These are phyloP conservation scores for Phasianus colchicus DNA, from an alignment of 2,113 vertebrate species.

Conservation along the genomic window DNA sequence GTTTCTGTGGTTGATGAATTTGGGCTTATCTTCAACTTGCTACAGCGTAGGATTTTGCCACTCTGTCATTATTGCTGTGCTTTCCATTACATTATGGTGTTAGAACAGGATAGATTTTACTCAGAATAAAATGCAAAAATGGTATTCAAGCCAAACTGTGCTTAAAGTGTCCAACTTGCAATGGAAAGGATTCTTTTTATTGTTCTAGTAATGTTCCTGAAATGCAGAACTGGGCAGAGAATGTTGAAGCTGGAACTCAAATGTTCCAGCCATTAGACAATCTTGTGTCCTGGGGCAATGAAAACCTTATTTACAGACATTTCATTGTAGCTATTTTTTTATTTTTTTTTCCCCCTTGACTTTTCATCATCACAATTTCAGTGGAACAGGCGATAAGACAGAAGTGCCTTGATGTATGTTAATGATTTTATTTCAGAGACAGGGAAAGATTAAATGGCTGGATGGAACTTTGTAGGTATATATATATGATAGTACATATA, in stretches of 20 bases:
- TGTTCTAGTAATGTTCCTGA: not conserved
- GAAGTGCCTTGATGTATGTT: not conserved
- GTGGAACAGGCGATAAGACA: not conserved
- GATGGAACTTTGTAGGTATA: not conserved
- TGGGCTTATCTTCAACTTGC: too few species aligned
- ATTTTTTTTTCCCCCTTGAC: not conserved
- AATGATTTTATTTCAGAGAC: not conserved
- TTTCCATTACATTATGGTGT: too few species aligned
- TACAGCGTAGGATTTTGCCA: too few species aligned
- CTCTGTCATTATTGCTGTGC: too few species aligned
- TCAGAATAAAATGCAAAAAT: not conserved
- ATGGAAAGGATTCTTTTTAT: not conserved
- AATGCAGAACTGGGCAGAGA: not conserved
- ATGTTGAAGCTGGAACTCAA: not conserved
- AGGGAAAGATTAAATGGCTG: not conserved
- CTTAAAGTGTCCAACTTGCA: not conserved
- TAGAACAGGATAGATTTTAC: not conserved
- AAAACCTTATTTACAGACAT: not conserved
- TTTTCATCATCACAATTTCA: not conserved
- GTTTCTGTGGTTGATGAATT: too few species aligned
- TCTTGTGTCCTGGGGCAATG: not conserved
- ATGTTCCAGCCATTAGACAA: not conserved
- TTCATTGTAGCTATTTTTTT: not conserved
- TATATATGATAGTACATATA: fast-evolving
- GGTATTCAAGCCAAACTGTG: not conserved